A percentile compares a stretch with the other conserved stretches of the same genome.
Conservation (phyloP, 1,140 invertebrate genomes). For the Drosophila obscura region DNA sequence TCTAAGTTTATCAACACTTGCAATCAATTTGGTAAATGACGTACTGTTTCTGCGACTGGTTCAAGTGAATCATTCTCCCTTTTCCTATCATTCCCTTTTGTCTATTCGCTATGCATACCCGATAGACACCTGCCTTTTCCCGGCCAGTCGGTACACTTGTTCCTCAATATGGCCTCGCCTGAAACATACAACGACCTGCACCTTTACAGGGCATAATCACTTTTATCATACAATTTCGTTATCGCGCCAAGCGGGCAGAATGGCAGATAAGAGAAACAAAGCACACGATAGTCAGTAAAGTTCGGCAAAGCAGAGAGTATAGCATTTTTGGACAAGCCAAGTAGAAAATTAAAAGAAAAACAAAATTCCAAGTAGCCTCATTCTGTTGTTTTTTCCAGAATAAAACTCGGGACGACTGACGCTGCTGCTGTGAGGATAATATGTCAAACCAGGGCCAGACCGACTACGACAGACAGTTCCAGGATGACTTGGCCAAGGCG, state of each 20-base stretch:
- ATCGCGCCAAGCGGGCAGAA: constrained; percentile 60
- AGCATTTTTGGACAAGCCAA: constrained; percentile 6
- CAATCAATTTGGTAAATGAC: too few relatives aligned
- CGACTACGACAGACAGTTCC: constrained; percentile 92
- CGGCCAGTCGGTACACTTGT: too few relatives aligned
- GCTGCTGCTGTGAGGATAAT: constrained; percentile 43
- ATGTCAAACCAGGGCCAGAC: constrained; percentile 79
- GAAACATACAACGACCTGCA: background rate
- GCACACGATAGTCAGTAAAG: too few relatives aligned
- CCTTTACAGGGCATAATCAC: constrained; percentile 61
- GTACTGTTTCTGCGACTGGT: too few relatives aligned
- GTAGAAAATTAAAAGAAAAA: constrained; percentile 31
- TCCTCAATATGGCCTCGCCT: background rate
- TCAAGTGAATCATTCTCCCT: too few relatives aligned
- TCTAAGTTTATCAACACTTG: background rate
- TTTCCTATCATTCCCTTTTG: too few relatives aligned
- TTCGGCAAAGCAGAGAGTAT: too few relatives aligned
- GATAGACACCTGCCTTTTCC: too few relatives aligned
- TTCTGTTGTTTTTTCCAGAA: constrained; percentile 40
- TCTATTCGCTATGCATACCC: too few relatives aligned
- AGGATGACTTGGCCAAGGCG: constrained; percentile 93
- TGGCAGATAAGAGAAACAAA: constrained; percentile 17
- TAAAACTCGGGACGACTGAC: constrained; percentile 15
- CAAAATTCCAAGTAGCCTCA: constrained; percentile 38
- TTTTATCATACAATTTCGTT: constrained; percentile 61